Conservation (phyloP, 2,888 invertebrate species). For the Atrina japonica region DNA sequence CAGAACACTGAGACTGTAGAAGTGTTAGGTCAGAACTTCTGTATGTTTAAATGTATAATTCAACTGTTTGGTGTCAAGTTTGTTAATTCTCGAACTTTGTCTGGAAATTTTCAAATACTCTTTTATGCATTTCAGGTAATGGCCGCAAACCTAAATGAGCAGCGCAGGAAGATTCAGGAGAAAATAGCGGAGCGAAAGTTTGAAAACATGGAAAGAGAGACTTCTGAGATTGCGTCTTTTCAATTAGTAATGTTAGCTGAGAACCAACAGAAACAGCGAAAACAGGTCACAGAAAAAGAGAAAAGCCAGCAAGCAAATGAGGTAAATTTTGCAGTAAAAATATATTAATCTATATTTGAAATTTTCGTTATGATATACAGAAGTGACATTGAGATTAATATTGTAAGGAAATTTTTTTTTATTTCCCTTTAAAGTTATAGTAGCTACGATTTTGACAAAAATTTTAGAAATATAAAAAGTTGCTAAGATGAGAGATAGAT, state of each 20-base stretch:
- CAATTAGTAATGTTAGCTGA: constrained; percentile 55
- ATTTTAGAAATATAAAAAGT: not conserved
- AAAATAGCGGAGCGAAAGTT: constrained; percentile 56
- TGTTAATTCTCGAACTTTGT: too few relatives aligned
- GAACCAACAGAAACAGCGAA: constrained; percentile 46
- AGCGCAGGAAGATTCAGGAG: constrained; percentile 50
- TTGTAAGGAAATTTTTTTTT: too few relatives aligned
- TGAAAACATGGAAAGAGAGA: constrained; percentile 57
- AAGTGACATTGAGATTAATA: not conserved
- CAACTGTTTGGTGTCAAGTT: too few relatives aligned
- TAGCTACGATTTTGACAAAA: too few relatives aligned
- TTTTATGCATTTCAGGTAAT: constrained; percentile 51
- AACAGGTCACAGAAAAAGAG: constrained; percentile 50
- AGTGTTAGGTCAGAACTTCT: not conserved
- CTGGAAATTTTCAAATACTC: not conserved
- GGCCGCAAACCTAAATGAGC: constrained; percentile 49
- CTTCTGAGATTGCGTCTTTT: constrained; percentile 56
- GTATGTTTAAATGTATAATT: not conserved
- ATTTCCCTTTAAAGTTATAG: too few relatives aligned
- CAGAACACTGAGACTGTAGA: too few relatives aligned
- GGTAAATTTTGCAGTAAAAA: constrained; percentile 55
- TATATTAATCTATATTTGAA: too few relatives aligned
- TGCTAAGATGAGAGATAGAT: too few relatives aligned
- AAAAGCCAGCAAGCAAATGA: constrained; percentile 54
- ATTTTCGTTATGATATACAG: not conserved